phyloP scores from a whole-genome alignment of 2,113 vertebrate genomes.

The Hemiscyllium ocellatum region DNA sequence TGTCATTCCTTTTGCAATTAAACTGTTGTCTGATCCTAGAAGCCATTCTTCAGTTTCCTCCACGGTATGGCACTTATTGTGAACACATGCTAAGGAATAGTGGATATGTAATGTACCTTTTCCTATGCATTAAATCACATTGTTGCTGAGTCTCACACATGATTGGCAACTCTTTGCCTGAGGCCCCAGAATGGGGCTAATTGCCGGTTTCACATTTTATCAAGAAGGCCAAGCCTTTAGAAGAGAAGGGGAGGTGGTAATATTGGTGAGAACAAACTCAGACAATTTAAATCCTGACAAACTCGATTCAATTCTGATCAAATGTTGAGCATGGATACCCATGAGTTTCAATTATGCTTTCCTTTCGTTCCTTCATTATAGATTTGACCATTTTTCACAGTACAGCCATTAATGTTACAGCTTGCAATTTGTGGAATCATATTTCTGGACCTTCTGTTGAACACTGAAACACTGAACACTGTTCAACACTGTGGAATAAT shows the following conservation, averaged over 20 bases:
- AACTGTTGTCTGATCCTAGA: background rate
- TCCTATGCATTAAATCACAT: background rate
- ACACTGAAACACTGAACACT: background rate
- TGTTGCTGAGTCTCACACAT: background rate
- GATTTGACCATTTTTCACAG: background rate
- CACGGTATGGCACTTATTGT: background rate
- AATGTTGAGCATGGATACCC: background rate
- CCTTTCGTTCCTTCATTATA: background rate
- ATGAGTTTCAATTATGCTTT: background rate
- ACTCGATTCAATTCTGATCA: too few species aligned
- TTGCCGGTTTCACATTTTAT: background rate
- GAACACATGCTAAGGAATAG: background rate
- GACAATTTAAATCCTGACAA: background rate
- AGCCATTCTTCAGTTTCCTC: background rate
- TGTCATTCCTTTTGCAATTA: too few species aligned
- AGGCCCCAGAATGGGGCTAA: too few species aligned
- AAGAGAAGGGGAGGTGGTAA: background rate
- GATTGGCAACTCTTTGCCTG: too few species aligned
- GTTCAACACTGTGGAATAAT: too few species aligned
- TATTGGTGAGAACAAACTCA: background rate
- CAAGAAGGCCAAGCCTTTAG: background rate
- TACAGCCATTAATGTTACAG: background rate
- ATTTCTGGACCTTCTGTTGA: background rate
- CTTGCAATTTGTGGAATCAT: background rate
- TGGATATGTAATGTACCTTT: background rate